A percentile compares a stretch with the other conserved stretches of the same genome.
Conservation (phyloP, 2,888 invertebrate species). For the Ormyrus nitidulus region DNA sequence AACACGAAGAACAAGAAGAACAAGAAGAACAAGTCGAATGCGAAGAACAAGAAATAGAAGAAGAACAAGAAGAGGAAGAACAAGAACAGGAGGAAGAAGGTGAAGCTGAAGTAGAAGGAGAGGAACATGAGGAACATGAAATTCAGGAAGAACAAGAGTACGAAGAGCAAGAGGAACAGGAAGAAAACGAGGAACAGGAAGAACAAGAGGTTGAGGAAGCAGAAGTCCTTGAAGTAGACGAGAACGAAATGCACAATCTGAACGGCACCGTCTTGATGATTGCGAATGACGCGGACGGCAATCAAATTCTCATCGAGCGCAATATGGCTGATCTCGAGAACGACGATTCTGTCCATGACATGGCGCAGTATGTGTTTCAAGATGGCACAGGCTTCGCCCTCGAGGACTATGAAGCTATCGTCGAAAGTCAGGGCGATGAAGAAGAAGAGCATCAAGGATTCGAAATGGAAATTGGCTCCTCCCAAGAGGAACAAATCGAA, state of each 20-base stretch:
- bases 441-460: constrained; percentile 49
- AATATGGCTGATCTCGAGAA: constrained; percentile 66
- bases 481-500: constrained; percentile 50
- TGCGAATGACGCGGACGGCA: constrained; percentile 70
- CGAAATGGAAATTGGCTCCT: constrained; percentile 44
- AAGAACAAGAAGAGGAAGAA: constrained; percentile 35
- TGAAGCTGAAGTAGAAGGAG: background rate
- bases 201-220: constrained; percentile 53
- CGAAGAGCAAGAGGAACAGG: constrained; percentile 40
- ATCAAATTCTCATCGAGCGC: constrained; percentile 71
- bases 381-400: constrained; percentile 64
- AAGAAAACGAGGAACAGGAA: constrained; percentile 55
- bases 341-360: constrained; percentile 68
- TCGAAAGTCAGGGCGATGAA: constrained; percentile 57
- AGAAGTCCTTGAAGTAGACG: constrained; percentile 62
- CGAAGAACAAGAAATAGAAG: constrained; percentile 52
- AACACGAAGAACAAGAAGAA: constrained; percentile 39
- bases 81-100: constrained; percentile 48
- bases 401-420: constrained; percentile 60
- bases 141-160: constrained; percentile 41
- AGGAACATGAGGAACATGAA: constrained; percentile 7
- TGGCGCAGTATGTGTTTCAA: constrained; percentile 68
- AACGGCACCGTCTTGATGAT: constrained; percentile 73
- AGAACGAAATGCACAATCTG: constrained; percentile 66
- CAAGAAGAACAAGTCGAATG: constrained; percentile 51